Evolutionary conservation across 2,888 invertebrate genomes (phyloP), one percentile per base, ranked within the genome.

Genomic region (Tyria jacobaeae): DNA sequence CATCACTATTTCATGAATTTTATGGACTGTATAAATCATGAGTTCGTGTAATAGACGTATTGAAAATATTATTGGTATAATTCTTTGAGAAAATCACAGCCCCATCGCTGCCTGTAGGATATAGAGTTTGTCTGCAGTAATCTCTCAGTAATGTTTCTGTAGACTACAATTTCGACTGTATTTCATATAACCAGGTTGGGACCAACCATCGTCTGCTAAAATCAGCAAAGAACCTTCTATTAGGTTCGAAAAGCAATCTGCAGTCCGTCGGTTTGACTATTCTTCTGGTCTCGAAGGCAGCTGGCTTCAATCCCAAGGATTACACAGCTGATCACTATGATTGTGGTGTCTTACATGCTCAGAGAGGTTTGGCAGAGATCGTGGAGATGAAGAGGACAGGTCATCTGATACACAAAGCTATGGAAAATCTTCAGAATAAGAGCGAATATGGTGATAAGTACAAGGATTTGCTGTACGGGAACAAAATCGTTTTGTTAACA

Each of bases 351-450:
- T 77, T 94, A 59, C 91, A 94, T 81, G 81, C 94, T 14, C 94
- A 94, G 80, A 84, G 94, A 70, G 94, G 91, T 1, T 72, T 94
- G 55, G 92, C 94, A 0, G 94, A 94, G 74, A 92, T 94, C 1
- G 92, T 94, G 47, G 94, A 94, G 80, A 94, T 94, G 94, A 93
- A 93, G 73, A 79, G 93, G 17, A 94, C 91, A 0, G 93, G 92
- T 0, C 94, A 94, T 68, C 81, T 92, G 79, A 88, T 94, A 49
- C 93, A 93, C 52, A 92, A 89, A 76, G 87, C 91, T 0, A 89
- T 92, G 90, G 91, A 85, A 15, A 92, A 94, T 67, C 84, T 93
- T 2, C 85, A 88, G 70, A 88, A 89, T 3, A 88, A 86, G 68
- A 82, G 86, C 60, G 87, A 82, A 73, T 89, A 81, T 60, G 86